Evolutionary conservation across 2,113 vertebrate species (phyloP).

Genomic region (human): DNA sequence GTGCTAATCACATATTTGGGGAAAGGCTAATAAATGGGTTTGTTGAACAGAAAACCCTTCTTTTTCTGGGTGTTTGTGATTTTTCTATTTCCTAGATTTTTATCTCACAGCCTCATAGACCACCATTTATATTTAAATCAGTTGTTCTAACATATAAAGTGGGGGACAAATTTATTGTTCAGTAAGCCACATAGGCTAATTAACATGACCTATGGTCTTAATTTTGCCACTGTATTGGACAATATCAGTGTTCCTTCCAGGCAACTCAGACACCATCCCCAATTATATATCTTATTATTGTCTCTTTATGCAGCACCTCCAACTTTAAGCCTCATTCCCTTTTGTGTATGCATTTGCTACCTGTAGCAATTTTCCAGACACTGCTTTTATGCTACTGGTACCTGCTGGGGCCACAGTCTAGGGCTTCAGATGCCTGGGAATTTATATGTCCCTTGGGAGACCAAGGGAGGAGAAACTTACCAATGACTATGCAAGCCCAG

Average conservation of each 20-base stretch:
- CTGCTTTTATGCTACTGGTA: neutral
- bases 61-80: neutral
- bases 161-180: neutral
- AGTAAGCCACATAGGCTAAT: neutral
- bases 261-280: neutral
- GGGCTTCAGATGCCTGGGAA: neutral
- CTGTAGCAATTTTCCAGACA: neutral
- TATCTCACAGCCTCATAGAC: neutral
- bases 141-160: neutral
- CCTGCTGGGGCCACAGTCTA: neutral
- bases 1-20: neutral
- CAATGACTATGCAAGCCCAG: neutral
- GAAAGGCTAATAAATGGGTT: neutral
- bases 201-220: neutral
- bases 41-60: neutral
- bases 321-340: neutral
- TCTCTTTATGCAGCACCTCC: neutral
- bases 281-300: neutral
- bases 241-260: neutral
- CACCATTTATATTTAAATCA: neutral
- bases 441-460: neutral
- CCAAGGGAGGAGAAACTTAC: neutral
- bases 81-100: neutral
- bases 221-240: neutral
- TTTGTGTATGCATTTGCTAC: neutral